Base-by-base conservation (phyloP, 2,888 invertebrate species). In the Antheraea yamamai region DNA sequence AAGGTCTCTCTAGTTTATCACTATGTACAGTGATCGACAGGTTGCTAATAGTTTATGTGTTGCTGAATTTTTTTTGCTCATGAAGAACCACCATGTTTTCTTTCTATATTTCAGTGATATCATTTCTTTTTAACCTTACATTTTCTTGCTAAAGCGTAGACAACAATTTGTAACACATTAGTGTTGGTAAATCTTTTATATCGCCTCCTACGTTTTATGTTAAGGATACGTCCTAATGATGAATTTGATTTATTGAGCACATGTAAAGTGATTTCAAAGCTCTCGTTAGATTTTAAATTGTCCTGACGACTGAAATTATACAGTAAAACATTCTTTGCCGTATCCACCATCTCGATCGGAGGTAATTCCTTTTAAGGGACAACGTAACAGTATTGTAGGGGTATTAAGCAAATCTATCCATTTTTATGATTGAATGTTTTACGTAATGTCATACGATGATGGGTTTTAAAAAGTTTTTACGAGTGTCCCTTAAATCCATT, bases 211-310 rank as follows among this genome's bases (percentile, higher is more conserved):
- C 81, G 81, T 75, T 84, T 82, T 16, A 82, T 74, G 78, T 80
- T 83, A 39, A 78, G 76, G 61, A 80, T 77, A 75, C 83, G 88
- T 64, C 80, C 79, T 35, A 79, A 73, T 12, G 86, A 85, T 4
- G 87, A 84, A 35, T 81, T 47, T 47, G 89, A 87, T 74, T 79
- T 83, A 14, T 85, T 87, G 51, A 90, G 77, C 72, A 83, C 77
- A 61, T 88, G 87, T 30, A 90, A 88, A 12, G 81, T 81, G 51
- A 89, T 87, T 81, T 91, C 89, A 30, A 88, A 76, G 76, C 91
- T 91, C 52, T 85, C 84, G 74, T 82, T 87, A 0, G 90, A 89
- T 68, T 83, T 81, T 23, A 83, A 61, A 76, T 84, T 87, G 77
- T 84, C 83, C 75, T 89, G 89, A 78, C n/a, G 75, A 73, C 79